phyloP scores from a whole-genome alignment of 2,797 vertebrate species.

The Myotis findleyi region DNA sequence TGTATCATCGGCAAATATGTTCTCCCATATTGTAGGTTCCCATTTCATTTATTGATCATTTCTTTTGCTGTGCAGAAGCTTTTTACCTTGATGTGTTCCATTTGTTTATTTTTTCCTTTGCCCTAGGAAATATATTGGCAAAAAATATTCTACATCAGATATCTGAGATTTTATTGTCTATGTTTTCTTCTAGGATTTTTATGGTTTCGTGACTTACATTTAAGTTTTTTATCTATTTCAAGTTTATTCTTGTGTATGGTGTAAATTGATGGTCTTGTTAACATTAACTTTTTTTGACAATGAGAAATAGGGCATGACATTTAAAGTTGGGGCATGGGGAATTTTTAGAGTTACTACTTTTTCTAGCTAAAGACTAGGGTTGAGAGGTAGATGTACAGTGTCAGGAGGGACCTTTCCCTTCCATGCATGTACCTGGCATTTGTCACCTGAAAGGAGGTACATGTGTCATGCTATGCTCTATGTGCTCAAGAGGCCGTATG shows the following conservation, averaged over 20 bases:
- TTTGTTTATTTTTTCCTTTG: not conserved
- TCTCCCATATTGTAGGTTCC: not conserved
- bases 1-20: not conserved
- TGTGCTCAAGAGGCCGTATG: not conserved
- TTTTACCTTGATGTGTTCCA: not conserved
- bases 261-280: not conserved
- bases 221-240: not conserved
- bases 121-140: not conserved
- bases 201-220: not conserved
- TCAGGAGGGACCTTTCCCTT: not conserved
- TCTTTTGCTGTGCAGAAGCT: not conserved
- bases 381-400: not conserved
- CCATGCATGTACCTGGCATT: not conserved
- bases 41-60: not conserved
- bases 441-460: not conserved
- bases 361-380: not conserved
- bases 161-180: not conserved
- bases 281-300: not conserved
- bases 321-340: not conserved
- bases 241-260: not conserved
- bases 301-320: not conserved
- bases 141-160: not conserved
- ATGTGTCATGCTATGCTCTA: not conserved
- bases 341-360: not conserved
- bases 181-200: not conserved